Evolutionary conservation across 1,140 invertebrate genomes (phyloP).

Genomic region (Theocolax elegans): DNA sequence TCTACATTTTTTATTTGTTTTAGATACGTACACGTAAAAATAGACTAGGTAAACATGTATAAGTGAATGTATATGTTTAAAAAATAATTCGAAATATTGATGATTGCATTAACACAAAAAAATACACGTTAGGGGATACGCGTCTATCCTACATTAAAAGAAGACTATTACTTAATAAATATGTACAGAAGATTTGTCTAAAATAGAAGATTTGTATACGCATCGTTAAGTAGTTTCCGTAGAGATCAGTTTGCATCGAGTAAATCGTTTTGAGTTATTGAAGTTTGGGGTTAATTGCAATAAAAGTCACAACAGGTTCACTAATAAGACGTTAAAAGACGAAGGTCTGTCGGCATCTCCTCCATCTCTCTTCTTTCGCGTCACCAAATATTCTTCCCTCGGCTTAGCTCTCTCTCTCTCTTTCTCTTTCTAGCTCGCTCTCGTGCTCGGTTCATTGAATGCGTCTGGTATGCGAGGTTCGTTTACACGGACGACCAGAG

Average conservation of each 20-base stretch:
- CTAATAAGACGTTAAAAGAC: slow-evolving; percentile 44
- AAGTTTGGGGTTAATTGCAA: slow-evolving; percentile 16
- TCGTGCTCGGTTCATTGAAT: slow-evolving; percentile 55
- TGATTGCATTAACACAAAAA: too few relatives aligned
- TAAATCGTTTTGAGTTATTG: slow-evolving; percentile 23
- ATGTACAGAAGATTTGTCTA: too few relatives aligned
- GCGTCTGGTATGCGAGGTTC: slow-evolving; percentile 59
- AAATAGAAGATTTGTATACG: too few relatives aligned
- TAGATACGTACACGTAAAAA: too few relatives aligned
- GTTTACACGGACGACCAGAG: slow-evolving; percentile 45
- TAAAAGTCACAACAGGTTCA: slow-evolving; percentile 42
- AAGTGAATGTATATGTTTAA: too few relatives aligned
- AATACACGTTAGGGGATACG: too few relatives aligned
- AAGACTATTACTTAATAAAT: too few relatives aligned
- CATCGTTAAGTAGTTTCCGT: too few relatives aligned
- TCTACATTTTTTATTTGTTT: too few relatives aligned
- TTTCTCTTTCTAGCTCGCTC: slow-evolving; percentile 24
- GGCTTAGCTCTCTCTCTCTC: slow-evolving; percentile 31
- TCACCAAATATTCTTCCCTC: slow-evolving; percentile 18
- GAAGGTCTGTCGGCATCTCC: slow-evolving; percentile 29
- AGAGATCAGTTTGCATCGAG: slow-evolving; percentile 11
- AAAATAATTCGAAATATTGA: too few relatives aligned
- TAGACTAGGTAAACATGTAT: too few relatives aligned
- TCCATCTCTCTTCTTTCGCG: slow-evolving; percentile 35
- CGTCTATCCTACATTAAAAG: too few relatives aligned